Conservation (phyloP, 2,888 invertebrate genomes). For the Euspilapteryx auroguttella region DNA sequence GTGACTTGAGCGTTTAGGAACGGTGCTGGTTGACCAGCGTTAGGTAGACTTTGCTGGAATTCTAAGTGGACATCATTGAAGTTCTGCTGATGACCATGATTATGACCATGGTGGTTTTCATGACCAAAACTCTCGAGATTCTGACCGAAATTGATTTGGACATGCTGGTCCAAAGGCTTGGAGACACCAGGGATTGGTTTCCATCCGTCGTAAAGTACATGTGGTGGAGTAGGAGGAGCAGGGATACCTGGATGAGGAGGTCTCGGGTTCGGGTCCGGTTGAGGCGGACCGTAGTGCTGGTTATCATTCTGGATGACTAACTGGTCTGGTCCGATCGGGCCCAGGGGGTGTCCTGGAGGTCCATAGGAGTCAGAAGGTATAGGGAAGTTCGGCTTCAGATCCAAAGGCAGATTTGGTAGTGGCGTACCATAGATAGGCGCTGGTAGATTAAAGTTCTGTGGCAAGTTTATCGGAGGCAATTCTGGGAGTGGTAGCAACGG, state of each 20-base stretch:
- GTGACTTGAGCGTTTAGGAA: constrained; percentile 28
- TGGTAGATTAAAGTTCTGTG: constrained; percentile 21
- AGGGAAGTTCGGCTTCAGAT: constrained; percentile 46
- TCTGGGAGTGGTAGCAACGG: constrained; percentile 13
- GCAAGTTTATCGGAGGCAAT: constrained; percentile 12
- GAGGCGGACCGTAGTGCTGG: constrained; percentile 61
- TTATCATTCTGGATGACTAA: constrained; percentile 29
- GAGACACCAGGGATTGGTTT: constrained; percentile 75
- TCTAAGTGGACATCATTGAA: neutral
- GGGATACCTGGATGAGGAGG: constrained; percentile 71
- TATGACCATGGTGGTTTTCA: neutral
- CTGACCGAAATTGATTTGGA: constrained; percentile 19
- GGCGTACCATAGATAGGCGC: constrained; percentile 48
- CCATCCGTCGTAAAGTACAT: constrained; percentile 83
- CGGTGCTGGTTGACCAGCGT: constrained; percentile 15
- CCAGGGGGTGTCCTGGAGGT: constrained; percentile 39
- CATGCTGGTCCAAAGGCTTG: constrained; percentile 29
- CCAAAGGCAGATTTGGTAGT: constrained; percentile 20
- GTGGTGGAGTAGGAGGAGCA: constrained; percentile 74
- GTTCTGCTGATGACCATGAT: neutral
- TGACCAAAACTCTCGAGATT: no score
- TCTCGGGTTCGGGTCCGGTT: constrained; percentile 59
- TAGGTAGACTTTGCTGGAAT: constrained; percentile 10
- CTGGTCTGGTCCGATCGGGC: constrained; percentile 38
- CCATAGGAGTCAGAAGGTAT: constrained; percentile 44